Evolutionary conservation across 2,888 invertebrate genomes (phyloP).

Genomic region (Cyclophora punctaria): DNA sequence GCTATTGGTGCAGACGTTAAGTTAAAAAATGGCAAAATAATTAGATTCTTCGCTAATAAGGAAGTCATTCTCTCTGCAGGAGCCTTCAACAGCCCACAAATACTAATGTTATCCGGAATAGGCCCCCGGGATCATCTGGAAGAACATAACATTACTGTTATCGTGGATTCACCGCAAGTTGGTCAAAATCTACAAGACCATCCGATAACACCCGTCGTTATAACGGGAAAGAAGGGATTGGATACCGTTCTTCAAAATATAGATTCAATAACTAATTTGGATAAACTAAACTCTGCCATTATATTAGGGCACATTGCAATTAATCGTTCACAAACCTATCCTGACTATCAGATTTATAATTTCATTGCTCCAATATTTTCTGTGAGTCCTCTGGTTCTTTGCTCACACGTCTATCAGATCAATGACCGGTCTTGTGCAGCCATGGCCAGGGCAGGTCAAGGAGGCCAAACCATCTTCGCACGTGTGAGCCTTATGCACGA

Average conservation of each 20-base stretch:
- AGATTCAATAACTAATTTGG: conserved; percentile 16
- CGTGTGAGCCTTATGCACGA: conserved; percentile 10
- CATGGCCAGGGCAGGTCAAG: conserved; percentile 3
- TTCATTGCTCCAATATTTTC: conserved; percentile 5
- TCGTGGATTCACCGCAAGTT: conserved; percentile 26
- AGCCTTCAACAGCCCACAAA: conserved; percentile 31
- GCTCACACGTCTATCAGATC: conserved; percentile 8
- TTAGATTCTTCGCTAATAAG: conserved; percentile 18
- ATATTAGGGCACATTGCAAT: conserved; percentile 21
- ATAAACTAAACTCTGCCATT: conserved; percentile 9
- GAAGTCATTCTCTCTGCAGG: conserved; percentile 37
- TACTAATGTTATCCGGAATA: conserved; percentile 36
- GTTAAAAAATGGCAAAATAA: conserved; percentile 10
- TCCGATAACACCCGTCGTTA: conserved; percentile 17
- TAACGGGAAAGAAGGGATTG: conserved; percentile 18
- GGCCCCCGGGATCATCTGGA: conserved; percentile 29
- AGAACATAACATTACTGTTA: conserved; percentile 21
- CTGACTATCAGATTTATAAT: conserved; percentile 30
- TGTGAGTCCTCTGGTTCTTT: conserved; percentile 7
- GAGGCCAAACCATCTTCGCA: conserved; percentile 2
- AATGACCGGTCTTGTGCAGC: conserved; percentile 7
- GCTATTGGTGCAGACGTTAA: conserved; percentile 26
- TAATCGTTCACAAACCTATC: conserved; percentile 24
- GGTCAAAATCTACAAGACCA: conserved; percentile 37
- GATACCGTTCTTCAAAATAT: conserved; percentile 8